Conservation (phyloP, 1,140 invertebrate genomes). For the Sycobia sp. region DNA sequence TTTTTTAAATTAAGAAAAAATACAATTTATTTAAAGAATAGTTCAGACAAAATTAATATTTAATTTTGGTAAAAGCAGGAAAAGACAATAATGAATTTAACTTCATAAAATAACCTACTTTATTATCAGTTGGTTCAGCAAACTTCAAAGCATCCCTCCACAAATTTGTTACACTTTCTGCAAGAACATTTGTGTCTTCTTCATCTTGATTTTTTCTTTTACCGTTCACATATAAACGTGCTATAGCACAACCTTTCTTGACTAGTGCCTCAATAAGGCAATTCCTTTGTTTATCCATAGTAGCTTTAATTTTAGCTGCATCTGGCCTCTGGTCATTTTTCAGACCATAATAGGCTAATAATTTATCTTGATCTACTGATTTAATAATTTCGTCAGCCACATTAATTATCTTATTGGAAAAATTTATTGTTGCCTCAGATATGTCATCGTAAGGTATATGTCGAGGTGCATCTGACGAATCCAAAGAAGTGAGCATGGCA, state of each 20-base stretch:
- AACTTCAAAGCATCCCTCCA: slow-evolving; percentile 78
- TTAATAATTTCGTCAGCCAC: slow-evolving; percentile 72
- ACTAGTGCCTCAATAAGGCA: slow-evolving; percentile 78
- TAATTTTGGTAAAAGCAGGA: no score
- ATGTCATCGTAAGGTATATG: slow-evolving; percentile 63
- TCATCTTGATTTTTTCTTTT: slow-evolving; percentile 45
- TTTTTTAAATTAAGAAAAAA: no score
- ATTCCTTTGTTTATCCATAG: slow-evolving; percentile 82
- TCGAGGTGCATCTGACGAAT: slow-evolving; percentile 62
- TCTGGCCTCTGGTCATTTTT: slow-evolving; percentile 79
- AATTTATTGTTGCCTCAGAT: slow-evolving; percentile 61
- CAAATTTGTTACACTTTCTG: slow-evolving; percentile 68
- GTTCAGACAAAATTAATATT: no score
- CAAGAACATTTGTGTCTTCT: slow-evolving; percentile 49
- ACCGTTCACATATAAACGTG: slow-evolving; percentile 66
- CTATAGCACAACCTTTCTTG: slow-evolving; percentile 76
- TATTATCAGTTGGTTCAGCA: slow-evolving; percentile 76
- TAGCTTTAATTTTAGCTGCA: slow-evolving; percentile 78
- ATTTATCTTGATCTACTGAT: slow-evolving; percentile 74
- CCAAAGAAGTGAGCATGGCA: slow-evolving; percentile 78
- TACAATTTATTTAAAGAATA: no score
- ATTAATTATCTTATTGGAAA: slow-evolving; percentile 65
- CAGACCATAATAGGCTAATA: slow-evolving; percentile 78
- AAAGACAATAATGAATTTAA: no score
- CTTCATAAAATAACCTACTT: no score